Evolutionary conservation across 2,113 vertebrate species (phyloP).

Genomic region (Hippocampus barbouri): DNA sequence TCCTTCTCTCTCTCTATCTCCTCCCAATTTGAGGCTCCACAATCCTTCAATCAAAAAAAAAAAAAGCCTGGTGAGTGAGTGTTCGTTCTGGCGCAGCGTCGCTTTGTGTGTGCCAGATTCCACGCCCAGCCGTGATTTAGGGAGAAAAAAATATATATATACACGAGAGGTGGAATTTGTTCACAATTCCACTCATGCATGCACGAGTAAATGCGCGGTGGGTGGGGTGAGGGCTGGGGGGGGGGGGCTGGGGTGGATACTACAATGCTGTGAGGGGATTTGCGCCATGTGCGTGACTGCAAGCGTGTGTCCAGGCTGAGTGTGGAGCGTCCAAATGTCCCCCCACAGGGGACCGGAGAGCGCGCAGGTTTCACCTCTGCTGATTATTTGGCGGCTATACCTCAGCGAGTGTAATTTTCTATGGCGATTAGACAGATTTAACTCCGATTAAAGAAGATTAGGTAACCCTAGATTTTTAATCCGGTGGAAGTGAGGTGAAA

Average conservation of each 20-base stretch:
- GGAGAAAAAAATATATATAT: constrained; percentile 2
- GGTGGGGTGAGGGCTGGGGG: no score
- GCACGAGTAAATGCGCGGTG: background rate
- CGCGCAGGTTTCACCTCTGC: constrained; percentile 44
- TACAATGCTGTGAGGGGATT: background rate
- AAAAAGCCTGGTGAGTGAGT: constrained; percentile 22
- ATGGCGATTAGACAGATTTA: constrained; percentile 65
- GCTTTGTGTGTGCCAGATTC: constrained; percentile 41
- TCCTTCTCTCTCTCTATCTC: constrained; percentile 7
- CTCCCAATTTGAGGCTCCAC: constrained; percentile 30
- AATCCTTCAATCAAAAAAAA: constrained; percentile 31
- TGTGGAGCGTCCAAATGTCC: constrained; percentile 38
- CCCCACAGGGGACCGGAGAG: constrained; percentile 32
- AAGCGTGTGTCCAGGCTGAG: constrained; percentile 22
- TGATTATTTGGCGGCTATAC: constrained; percentile 50
- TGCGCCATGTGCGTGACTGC: constrained; percentile 29
- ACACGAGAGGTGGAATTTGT: constrained; percentile 20
- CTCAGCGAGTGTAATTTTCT: constrained; percentile 56
- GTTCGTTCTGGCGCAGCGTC: constrained; percentile 38
- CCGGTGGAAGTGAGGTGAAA: constrained; percentile 44
- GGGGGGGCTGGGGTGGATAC: background rate
- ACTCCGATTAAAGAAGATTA: constrained; percentile 68
- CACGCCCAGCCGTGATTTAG: constrained; percentile 9
- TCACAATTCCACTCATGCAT: constrained; percentile 2
- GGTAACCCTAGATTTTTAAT: constrained; percentile 65